Conservation (phyloP, 1,140 invertebrate species). For the Drosophila lacertosa region DNA sequence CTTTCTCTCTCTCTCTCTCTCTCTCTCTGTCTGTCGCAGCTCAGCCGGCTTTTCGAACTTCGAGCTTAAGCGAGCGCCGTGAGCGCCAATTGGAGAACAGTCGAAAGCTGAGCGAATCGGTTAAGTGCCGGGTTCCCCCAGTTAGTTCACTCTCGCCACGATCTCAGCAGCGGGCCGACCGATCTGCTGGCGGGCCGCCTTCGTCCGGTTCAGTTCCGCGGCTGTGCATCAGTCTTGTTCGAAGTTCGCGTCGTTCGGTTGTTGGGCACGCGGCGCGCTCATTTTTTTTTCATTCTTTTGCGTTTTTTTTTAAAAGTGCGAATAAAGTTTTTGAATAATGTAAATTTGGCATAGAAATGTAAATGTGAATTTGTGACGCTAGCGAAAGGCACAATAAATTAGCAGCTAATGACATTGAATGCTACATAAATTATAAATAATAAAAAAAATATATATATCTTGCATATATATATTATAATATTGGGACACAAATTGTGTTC, state of each 20-base stretch:
- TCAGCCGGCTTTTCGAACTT: slow-evolving; percentile 61
- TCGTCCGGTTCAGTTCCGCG: slow-evolving; percentile 30
- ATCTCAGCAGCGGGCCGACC: slow-evolving; percentile 23
- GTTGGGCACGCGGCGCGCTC: slow-evolving; percentile 66
- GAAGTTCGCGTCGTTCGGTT: slow-evolving; percentile 79
- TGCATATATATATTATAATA: slow-evolving; percentile 8
- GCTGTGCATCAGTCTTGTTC: slow-evolving; percentile 67
- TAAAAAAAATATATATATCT: slow-evolving; percentile 3
- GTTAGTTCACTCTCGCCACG: background rate
- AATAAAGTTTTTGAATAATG: slow-evolving; percentile 46
- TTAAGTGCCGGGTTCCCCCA: slow-evolving; percentile 8
- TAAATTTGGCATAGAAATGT: slow-evolving; percentile 48
- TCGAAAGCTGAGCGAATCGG: slow-evolving; percentile 14
- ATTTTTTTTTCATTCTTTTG: slow-evolving; percentile 18
- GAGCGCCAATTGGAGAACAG: slow-evolving; percentile 23
- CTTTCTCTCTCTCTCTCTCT: background rate
- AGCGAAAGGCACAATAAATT: slow-evolving; percentile 40
- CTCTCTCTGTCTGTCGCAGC: background rate
- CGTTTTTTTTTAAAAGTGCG: slow-evolving; percentile 39
- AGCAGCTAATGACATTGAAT: slow-evolving; percentile 47
- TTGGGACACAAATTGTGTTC: slow-evolving; percentile 49
- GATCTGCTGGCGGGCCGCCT: slow-evolving; percentile 37
- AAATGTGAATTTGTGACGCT: slow-evolving; percentile 38
- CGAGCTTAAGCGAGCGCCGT: slow-evolving; percentile 50
- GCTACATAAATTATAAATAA: slow-evolving; percentile 43